Evolutionary conservation across 2,888 invertebrate species (phyloP).

Genomic region (Leptopilina syphax): DNA sequence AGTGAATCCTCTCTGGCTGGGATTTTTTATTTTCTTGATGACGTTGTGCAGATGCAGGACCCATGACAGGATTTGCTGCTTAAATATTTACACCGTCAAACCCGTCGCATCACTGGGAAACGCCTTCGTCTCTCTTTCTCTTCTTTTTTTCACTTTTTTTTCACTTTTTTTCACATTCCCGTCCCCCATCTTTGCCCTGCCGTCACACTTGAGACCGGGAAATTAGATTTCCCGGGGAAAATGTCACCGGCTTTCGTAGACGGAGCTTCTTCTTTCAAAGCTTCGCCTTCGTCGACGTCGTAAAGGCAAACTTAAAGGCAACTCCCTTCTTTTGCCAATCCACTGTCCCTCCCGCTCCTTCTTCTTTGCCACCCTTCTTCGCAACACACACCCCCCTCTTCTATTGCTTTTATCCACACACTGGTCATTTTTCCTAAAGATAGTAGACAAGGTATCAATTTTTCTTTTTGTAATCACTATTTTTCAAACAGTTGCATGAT

Average conservation of each 20-base stretch:
- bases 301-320: constrained; percentile 55
- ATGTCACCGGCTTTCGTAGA: constrained; percentile 57
- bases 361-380: neutral
- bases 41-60: constrained; percentile 40
- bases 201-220: constrained; percentile 61
- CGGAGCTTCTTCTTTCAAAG: constrained; percentile 60
- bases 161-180: constrained; percentile 44
- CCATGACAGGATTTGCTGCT: constrained; percentile 61
- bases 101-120: constrained; percentile 43
- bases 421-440: constrained; percentile 10
- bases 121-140: constrained; percentile 35
- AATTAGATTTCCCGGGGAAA: constrained; percentile 71
- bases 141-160: neutral
- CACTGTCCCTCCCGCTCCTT: too few relatives aligned
- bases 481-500: too few relatives aligned
- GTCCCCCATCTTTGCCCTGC: constrained; percentile 50
- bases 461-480: neutral
- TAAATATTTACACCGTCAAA: constrained; percentile 67
- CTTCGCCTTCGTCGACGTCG: constrained; percentile 47
- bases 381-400: neutral
- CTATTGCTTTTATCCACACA: too few relatives aligned
- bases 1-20: neutral
- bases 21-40: constrained; percentile 3
- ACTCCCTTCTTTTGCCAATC: constrained; percentile 41
- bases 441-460: neutral